Base-by-base conservation (phyloP, 2,888 invertebrate species). In the Archips xylosteana region DNA sequence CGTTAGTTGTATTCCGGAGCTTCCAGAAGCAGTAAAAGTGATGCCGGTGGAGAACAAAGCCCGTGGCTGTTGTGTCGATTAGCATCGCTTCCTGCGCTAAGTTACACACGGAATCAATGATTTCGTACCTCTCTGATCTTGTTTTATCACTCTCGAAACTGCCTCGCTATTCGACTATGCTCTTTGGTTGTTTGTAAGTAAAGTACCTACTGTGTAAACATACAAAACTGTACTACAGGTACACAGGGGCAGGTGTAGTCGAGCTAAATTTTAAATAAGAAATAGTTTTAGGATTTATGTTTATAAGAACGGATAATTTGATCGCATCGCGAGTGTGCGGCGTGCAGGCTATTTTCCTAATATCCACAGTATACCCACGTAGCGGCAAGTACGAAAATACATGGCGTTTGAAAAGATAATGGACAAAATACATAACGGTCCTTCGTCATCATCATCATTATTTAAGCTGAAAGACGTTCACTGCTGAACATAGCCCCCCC, bases 21-120 rank as follows among this genome's bases (percentile, higher is more conserved):
- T 32, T n/a, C 13, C 54, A 47, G 45, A 59, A 62, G 68, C 57
- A 69, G 63, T 73, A 63, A 73, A 73, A 73, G 57, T 67, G 57
- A 10, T 54, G 45, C 42, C 42, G 32, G 34, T 13, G 47, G 60
- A 15, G 70, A 72, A 68, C 67, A 72, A 72, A 68, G 67, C 67
- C n/a, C 47, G 57, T 62, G 62, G 23, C 36, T 62, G 72, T 63
- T 63, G 62, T 23, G 36, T 42, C 45, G 62, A 68, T 72, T 68
- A 62, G 67, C 62, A 54, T 47, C 62, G 62, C 57, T 57, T 54
- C 49, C 47, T 60, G n/a, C 9, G 15, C 13, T 23, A 62, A 47
- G 51, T 64, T 64, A 71, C 42, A 23, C 45, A 10, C 47, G 23
- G 32, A 64, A 54, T 70, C 45, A 45, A 70, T 15, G 62, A 45